These are phyloP conservation scores for Phengaris alcon DNA, from an alignment of 2,888 invertebrate species.

Conservation along the genomic window DNA sequence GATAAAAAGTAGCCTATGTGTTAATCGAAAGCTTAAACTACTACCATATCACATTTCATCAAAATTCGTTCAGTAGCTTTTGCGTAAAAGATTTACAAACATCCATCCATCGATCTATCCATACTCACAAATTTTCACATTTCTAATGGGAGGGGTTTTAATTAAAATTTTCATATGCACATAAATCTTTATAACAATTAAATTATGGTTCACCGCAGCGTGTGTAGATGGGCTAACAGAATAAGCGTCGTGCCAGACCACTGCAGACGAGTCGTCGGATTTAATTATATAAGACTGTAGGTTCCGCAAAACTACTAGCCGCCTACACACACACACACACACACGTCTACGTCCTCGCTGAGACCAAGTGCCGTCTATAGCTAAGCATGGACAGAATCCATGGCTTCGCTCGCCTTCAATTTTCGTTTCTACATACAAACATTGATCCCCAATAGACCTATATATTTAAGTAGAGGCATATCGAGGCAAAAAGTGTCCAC, in stretches of 20 bases:
- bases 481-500: too few relatives aligned
- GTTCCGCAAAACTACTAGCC: neutral
- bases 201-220: neutral
- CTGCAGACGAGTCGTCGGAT: slow-evolving; percentile 5
- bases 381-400: neutral
- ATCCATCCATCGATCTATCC: too few relatives aligned
- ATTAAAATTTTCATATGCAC: too few relatives aligned
- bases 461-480: too few relatives aligned
- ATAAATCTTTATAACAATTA: too few relatives aligned
- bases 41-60: too few relatives aligned
- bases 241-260: slow-evolving; percentile 3
- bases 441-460: neutral
- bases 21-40: too few relatives aligned
- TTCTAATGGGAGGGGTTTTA: too few relatives aligned
- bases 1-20: too few relatives aligned
- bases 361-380: neutral
- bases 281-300: slow-evolving; percentile 20
- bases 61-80: too few relatives aligned
- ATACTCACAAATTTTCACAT: too few relatives aligned
- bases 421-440: neutral
- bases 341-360: neutral
- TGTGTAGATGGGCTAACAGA: neutral
- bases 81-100: too few relatives aligned
- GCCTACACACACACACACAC: neutral
- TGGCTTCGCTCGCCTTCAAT: neutral